Evolutionary conservation across 2,888 invertebrate genomes (phyloP).

Genomic region (Allacma fusca): DNA sequence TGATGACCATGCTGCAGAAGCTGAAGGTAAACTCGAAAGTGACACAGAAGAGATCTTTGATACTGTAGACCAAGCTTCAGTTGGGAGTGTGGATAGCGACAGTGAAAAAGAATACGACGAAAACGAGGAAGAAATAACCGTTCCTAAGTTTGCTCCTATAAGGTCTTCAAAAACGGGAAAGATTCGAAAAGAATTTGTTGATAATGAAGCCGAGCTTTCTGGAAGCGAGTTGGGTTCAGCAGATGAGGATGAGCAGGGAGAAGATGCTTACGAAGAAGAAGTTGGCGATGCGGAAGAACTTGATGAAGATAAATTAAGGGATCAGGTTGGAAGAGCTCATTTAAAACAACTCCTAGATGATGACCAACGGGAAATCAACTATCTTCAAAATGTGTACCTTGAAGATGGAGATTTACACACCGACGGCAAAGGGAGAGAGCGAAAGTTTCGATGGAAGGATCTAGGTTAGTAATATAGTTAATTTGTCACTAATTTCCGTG

Average conservation of each 20-base stretch:
- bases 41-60: conserved; percentile 63
- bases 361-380: conserved; percentile 83
- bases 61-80: conserved; percentile 62
- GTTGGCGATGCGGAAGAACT: conserved; percentile 84
- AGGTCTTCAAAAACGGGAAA: conserved; percentile 53
- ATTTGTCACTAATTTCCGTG: too few species aligned
- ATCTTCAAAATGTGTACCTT: conserved; percentile 84
- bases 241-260: conserved; percentile 83
- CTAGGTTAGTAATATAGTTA: conserved; percentile 67
- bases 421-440: conserved; percentile 77
- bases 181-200: conserved; percentile 75
- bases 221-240: conserved; percentile 90
- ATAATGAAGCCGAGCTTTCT: conserved; percentile 89
- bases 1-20: conserved; percentile 60
- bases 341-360: conserved; percentile 85
- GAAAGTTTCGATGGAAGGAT: conserved; percentile 88
- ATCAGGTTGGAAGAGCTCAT: conserved; percentile 84
- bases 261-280: conserved; percentile 82
- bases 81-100: conserved; percentile 70
- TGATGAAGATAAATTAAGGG: conserved; percentile 78
- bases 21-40: conserved; percentile 60
- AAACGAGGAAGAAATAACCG: conserved; percentile 57
- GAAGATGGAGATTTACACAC: conserved; percentile 87
- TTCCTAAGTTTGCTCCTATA: conserved; percentile 49
- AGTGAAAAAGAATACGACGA: conserved; percentile 58